Percentiles rank a stretch among this genome's conserved stretches.
Evolutionary conservation across 2,113 vertebrate genomes (phyloP).

Genomic region (Nanorana parkeri): DNA sequence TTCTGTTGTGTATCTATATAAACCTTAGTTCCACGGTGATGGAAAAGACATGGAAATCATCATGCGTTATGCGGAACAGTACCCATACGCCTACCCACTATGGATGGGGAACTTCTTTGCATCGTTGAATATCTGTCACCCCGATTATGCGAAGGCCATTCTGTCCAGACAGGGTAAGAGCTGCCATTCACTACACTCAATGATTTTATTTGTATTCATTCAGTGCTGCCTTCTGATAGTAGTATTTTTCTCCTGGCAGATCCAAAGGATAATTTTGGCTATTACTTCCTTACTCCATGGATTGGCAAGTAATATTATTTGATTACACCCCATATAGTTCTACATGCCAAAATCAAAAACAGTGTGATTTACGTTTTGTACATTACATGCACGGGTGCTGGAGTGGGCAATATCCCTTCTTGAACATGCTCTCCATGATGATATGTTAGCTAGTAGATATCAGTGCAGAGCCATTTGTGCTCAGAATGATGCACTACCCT

Average conservation of each 20-base stretch:
- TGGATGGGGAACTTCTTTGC: constrained; percentile 75
- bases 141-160: constrained; percentile 80
- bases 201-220: background rate
- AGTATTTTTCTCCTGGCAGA: constrained; percentile 13
- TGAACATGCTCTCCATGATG: too few relatives aligned
- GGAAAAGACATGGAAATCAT: constrained; percentile 69
- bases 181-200: too few relatives aligned
- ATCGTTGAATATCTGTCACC: constrained; percentile 76
- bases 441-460: too few relatives aligned
- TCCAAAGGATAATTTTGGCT: constrained; percentile 42
- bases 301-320: constrained; percentile 15
- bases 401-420: too few relatives aligned
- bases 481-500: too few relatives aligned
- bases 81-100: constrained; percentile 70
- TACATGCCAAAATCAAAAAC: background rate
- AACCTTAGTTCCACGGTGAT: constrained; percentile 72
- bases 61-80: constrained; percentile 67
- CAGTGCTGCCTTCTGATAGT: too few relatives aligned
- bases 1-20: background rate
- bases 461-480: too few relatives aligned
- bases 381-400: too few relatives aligned
- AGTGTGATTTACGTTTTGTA: too few relatives aligned
- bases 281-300: constrained; percentile 31
- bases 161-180: constrained; percentile 65
- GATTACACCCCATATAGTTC: background rate